Percentiles rank a stretch among this genome's conserved stretches.
phyloP scores from a whole-genome alignment of 1,140 invertebrate species.

The Leptinotarsa texana region DNA sequence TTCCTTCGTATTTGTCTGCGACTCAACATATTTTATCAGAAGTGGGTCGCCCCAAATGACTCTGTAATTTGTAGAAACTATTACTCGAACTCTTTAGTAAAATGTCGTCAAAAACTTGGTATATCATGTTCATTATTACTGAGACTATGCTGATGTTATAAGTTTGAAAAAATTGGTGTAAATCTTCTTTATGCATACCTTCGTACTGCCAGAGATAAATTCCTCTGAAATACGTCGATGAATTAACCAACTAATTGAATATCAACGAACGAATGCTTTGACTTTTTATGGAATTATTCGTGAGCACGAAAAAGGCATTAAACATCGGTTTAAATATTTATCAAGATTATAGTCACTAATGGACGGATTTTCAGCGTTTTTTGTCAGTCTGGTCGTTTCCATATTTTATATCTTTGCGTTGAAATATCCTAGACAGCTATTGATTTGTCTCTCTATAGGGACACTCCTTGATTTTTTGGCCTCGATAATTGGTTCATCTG shows the following conservation, averaged over 20 bases:
- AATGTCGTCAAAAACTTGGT: no score
- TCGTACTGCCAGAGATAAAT: not conserved
- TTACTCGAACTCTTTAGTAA: no score
- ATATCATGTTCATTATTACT: no score
- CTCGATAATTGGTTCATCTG: not conserved
- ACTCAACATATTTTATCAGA: no score
- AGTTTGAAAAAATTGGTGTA: no score
- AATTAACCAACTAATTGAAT: not conserved
- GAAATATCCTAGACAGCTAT: not conserved
- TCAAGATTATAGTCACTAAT: not conserved
- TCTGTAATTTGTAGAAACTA: no score
- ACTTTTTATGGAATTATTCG: slow-evolving; percentile 1
- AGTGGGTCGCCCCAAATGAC: no score
- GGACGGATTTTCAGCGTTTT: not conserved
- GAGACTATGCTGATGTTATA: no score
- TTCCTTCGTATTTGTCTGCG: no score
- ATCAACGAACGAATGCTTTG: not conserved
- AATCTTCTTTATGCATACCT: not conserved
- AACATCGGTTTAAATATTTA: slow-evolving; percentile 4
- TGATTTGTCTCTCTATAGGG: not conserved
- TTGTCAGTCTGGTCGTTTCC: not conserved
- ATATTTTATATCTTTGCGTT: not conserved
- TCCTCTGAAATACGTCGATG: not conserved
- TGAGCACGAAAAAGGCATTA: slow-evolving; percentile 5
- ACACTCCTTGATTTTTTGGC: slow-evolving; percentile 9